Conservation (phyloP, 2,113 vertebrate species). For the Grus americana region DNA sequence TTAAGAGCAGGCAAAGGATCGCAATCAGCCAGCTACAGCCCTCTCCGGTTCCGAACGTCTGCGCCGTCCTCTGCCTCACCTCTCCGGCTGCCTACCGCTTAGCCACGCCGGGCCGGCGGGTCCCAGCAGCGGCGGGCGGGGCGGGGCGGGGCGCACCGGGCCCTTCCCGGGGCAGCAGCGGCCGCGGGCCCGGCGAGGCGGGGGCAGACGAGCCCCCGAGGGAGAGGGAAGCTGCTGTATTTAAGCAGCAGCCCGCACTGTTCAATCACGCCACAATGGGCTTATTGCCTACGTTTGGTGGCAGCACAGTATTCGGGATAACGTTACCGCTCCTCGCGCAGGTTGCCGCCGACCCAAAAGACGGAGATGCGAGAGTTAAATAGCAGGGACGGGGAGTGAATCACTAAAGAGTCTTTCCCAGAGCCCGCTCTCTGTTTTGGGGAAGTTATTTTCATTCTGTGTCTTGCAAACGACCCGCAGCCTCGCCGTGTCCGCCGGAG, state of each 20-base stretch:
- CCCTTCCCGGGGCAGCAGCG: too few species aligned
- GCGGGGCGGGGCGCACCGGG: too few species aligned
- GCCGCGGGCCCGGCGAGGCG: too few species aligned
- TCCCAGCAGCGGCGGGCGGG: too few species aligned
- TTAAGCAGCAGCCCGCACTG: background rate
- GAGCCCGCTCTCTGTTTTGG: background rate
- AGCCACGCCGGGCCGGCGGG: too few species aligned
- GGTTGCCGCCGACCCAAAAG: background rate
- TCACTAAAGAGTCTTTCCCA: slow-evolving; percentile 26
- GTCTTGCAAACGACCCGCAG: background rate
- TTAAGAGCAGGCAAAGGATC: slow-evolving; percentile 44
- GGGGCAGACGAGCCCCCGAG: background rate
- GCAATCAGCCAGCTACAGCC: slow-evolving; percentile 36
- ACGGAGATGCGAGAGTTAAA: slow-evolving; percentile 24
- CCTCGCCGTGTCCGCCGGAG: background rate
- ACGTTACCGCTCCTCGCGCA: background rate
- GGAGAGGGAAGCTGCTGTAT: background rate
- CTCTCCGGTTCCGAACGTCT: slow-evolving; percentile 44
- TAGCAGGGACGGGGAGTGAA: background rate
- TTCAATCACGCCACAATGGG: background rate
- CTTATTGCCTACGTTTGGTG: slow-evolving; percentile 56
- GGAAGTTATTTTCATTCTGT: slow-evolving; percentile 19
- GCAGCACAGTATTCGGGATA: slow-evolving; percentile 61
- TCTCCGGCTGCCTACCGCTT: background rate
- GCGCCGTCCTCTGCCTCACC: slow-evolving; percentile 56